phyloP scores from a whole-genome alignment of 2,113 vertebrate genomes.

The Tringa solitaria region DNA sequence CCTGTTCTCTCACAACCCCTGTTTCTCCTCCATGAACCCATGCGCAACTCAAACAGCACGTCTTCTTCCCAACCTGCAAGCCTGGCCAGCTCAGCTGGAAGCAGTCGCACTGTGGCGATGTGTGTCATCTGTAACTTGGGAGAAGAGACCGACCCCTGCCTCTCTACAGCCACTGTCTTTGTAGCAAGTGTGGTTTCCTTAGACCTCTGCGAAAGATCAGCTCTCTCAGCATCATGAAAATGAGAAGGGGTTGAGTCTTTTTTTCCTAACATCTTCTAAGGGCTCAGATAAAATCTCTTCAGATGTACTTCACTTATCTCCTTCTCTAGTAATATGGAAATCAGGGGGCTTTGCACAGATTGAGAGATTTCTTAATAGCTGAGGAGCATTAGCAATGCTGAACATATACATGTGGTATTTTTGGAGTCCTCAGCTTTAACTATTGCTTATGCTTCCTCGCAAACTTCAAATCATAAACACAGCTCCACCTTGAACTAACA shows the following conservation, averaged over 20 bases:
- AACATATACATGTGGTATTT: background rate
- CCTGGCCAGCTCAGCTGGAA: background rate
- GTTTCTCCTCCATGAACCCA: background rate
- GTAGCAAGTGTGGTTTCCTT: background rate
- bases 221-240: background rate
- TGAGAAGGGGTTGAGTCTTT: background rate
- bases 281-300: background rate
- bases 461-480: background rate
- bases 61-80: background rate
- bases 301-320: background rate
- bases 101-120: background rate
- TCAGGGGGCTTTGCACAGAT: background rate
- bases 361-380: background rate
- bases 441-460: background rate
- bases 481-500: background rate
- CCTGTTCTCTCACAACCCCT: background rate
- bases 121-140: too few species aligned
- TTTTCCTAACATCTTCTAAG: background rate
- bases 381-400: background rate
- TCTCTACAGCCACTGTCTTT: too few species aligned
- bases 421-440: background rate
- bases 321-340: background rate
- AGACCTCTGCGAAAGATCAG: background rate
- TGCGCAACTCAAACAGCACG: rapidly evolving
- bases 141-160: too few species aligned